Evolutionary conservation across 35 echinoderm and acorn worm genomes (phyloP).

Genomic region (Strongylocentrotus purpuratus): DNA sequence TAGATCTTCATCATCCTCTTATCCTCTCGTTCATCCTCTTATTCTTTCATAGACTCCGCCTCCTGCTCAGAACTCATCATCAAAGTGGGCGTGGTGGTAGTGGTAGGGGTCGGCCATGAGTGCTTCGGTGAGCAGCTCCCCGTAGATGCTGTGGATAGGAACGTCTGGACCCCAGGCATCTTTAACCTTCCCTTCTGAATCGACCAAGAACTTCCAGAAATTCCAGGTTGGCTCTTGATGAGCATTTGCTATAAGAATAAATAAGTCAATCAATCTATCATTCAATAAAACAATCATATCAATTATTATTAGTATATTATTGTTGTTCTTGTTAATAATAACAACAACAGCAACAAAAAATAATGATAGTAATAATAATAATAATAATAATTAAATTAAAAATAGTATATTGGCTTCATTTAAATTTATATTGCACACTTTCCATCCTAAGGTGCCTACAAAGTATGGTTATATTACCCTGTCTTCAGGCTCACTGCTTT

Average conservation of each 20-base stretch:
- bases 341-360: no score
- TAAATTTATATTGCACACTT: no score
- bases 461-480: no score
- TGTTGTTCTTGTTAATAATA: no score
- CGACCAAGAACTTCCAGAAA: constrained; percentile 92
- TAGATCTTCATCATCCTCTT: neutral
- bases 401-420: no score
- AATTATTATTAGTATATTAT: no score
- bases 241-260: constrained; percentile 47
- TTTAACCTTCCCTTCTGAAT: constrained; percentile 65
- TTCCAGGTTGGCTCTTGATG: constrained; percentile 81
- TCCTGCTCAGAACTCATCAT: constrained; percentile 25
- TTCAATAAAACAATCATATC: no score
- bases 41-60: neutral
- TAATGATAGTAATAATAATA: no score
- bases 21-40: no score
- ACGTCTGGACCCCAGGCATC: constrained; percentile 76
- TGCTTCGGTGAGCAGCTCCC: constrained; percentile 38
- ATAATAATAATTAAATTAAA: no score
- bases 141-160: constrained; percentile 57
- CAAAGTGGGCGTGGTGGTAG: neutral
- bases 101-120: neutral
- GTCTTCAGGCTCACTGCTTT: no score
- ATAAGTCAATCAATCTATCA: neutral
- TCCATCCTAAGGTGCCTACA: no score